Conservation (phyloP, 2,797 vertebrate species). For the Diglossa cyanea region DNA sequence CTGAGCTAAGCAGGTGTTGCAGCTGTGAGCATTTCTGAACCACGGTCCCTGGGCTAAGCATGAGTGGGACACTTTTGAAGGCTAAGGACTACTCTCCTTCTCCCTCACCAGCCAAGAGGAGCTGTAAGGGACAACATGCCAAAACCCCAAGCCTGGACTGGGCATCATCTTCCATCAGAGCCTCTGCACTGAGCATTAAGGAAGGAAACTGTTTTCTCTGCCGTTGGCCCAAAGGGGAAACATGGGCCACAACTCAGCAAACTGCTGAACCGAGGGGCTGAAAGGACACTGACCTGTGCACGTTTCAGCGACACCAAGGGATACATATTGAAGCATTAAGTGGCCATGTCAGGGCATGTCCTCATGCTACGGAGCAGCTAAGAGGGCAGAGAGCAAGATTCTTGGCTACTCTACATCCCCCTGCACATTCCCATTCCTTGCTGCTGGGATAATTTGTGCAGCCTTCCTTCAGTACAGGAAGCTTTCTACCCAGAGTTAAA, state of each 20-base stretch:
- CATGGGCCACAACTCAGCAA: background rate
- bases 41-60: background rate
- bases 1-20: background rate
- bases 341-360: background rate
- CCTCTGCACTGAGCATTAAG: background rate
- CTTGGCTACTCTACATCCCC: background rate
- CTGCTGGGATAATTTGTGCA: background rate
- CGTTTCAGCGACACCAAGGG: background rate
- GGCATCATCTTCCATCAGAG: background rate
- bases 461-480: background rate
- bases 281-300: background rate
- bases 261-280: background rate
- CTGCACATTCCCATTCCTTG: background rate
- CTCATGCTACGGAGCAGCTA: fast-evolving
- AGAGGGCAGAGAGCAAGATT: background rate
- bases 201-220: background rate
- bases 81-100: background rate
- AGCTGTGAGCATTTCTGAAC: background rate
- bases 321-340: background rate
- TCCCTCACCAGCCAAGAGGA: background rate
- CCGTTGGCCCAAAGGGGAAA: background rate
- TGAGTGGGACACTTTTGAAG: background rate
- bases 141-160: background rate
- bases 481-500: background rate
- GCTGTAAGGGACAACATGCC: background rate